These are phyloP conservation scores for Strigamia maritima DNA, from an alignment of 2,888 invertebrate species.

Conservation along the genomic window DNA sequence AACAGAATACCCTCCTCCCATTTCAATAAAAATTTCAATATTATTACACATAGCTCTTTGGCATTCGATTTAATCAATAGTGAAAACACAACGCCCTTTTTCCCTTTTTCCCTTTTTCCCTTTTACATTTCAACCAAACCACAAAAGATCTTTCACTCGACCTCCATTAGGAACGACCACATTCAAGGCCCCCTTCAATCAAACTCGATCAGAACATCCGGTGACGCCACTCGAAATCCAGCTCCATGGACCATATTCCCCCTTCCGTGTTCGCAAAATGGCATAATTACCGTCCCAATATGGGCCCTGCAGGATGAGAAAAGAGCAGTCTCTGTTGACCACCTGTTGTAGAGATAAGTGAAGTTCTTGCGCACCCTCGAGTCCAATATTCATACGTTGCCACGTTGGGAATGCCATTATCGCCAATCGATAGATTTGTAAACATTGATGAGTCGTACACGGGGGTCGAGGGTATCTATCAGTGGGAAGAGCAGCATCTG, in stretches of 20 bases:
- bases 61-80: conserved; percentile 27
- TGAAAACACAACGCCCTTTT: conserved; percentile 17
- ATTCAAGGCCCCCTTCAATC: conserved; percentile 27
- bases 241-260: conserved; percentile 19
- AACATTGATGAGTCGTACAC: not conserved
- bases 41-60: conserved; percentile 16
- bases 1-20: not conserved
- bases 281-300: too few relatives aligned
- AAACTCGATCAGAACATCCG: conserved; percentile 27
- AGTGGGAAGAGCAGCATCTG: not conserved
- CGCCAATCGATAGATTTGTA: conserved; percentile 12
- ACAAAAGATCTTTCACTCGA: conserved; percentile 25
- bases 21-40: conserved; percentile 30
- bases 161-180: conserved; percentile 23
- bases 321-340: not conserved
- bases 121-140: not conserved
- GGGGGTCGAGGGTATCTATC: not conserved
- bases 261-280: not conserved
- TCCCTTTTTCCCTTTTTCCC: conserved; percentile 22
- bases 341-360: conserved; percentile 11
- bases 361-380: conserved; percentile 8
- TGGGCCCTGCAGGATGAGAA: conserved; percentile 12
- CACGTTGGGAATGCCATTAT: conserved; percentile 6
- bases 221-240: not conserved
- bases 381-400: conserved; percentile 13